Evolutionary conservation across 2,888 invertebrate genomes (phyloP), one percentile per base, ranked within the genome.

Genomic region (Synanthedon tipuliformis): DNA sequence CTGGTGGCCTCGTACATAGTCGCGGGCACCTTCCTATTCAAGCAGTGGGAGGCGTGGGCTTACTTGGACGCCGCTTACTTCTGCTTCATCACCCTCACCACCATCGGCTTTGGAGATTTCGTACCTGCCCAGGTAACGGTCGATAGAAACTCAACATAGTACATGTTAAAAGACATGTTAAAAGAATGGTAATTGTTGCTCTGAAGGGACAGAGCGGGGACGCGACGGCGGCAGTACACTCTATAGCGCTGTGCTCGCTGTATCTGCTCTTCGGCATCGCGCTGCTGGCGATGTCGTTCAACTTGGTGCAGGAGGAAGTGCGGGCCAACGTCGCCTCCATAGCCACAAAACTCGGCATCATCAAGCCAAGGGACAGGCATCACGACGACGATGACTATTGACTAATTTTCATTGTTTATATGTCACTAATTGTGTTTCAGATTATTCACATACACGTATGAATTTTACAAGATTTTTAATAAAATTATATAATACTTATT

Each of bases 211-310:
- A 65, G n/a, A 58, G 60, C 12, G 73, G 69, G 4, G 74, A 77
- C 52, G 73, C 79, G 0, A 75, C 75, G 0, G 81, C 78, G 1
- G 86, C 87, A 0, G 86, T 86, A 50, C 82, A 86, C 66, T 87
- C 87, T 3, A 90, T 98, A 58, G 96, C 96, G 0, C 89, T 97
- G 53, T 97, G 96, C 69, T 96, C 96, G 0, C 84, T 98, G 54
- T 98, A 98, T 83, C 88, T 98, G 58, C 89, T 98, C 49, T 97
- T 98, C 75, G 98, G 98, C 7, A 98, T 98, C 69, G 95, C 97
- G 0, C 82, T 98, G 50, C 84, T 98, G 59, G 97, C 97, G 34
- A 98, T 98, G 98, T 96, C 96, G 66, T 98, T 98, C 82, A 98
- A 98, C 88, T 86, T 98, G 71, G 97, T 98, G 50, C 97, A 97